These are phyloP conservation scores for Salticus scenicus DNA, from an alignment of 2,888 invertebrate genomes.

Conservation along the genomic window DNA sequence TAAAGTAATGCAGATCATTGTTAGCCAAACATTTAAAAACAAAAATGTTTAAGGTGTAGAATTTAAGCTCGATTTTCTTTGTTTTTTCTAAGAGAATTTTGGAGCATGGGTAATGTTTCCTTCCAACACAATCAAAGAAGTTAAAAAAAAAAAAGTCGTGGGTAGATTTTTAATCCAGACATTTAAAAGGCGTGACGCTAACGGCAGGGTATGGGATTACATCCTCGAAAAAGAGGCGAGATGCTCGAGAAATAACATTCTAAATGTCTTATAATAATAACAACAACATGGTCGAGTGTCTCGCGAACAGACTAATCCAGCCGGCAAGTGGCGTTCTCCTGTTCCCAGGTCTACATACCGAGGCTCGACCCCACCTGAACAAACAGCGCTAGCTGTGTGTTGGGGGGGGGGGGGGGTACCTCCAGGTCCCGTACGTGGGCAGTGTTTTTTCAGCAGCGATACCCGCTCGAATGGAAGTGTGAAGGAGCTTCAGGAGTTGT, in stretches of 20 bases:
- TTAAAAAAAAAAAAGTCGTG: too few species aligned
- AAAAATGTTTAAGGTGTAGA: too few species aligned
- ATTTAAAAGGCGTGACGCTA: not conserved
- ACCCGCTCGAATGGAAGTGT: not conserved
- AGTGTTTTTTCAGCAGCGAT: not conserved
- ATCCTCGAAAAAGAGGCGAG: too few species aligned
- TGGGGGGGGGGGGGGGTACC: not conserved
- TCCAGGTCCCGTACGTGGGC: not conserved
- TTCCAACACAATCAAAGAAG: too few species aligned
- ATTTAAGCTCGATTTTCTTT: too few species aligned
- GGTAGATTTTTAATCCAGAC: not conserved
- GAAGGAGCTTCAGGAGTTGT: not conserved
- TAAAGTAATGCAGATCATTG: too few species aligned
- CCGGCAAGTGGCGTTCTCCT: not conserved
- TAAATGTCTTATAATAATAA: not conserved
- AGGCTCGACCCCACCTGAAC: not conserved
- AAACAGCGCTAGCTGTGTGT: not conserved
- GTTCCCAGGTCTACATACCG: not conserved
- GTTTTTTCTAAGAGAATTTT: too few species aligned
- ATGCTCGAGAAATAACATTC: not conserved
- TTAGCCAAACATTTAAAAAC: too few species aligned
- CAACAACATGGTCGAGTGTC: not conserved
- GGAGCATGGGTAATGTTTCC: too few species aligned
- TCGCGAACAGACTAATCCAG: not conserved
- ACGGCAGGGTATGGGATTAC: not conserved